Conservation (phyloP, 2,113 vertebrate genomes). For the Anolis carolinensis region DNA sequence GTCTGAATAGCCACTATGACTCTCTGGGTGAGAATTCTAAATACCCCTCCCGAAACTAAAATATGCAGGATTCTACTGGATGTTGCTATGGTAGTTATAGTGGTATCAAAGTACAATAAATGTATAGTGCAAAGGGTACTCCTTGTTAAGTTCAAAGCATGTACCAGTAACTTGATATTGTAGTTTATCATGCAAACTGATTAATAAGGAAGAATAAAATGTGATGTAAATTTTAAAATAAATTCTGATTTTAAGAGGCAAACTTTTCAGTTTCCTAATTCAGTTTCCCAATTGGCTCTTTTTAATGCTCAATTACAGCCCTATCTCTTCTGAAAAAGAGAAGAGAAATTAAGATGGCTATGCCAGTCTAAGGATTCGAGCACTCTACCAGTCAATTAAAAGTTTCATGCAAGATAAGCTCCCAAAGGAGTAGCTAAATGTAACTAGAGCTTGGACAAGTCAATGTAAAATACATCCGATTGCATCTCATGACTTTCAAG, state of each 20-base stretch:
- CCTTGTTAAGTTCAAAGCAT: constrained; percentile 36
- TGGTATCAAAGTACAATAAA: too few species aligned
- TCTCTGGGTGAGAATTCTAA: too few species aligned
- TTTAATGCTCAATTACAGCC: constrained; percentile 12
- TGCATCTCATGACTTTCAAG: constrained; percentile 34
- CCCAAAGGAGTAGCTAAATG: constrained; percentile 52
- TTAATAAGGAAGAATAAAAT: constrained; percentile 18
- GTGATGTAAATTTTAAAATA: not conserved
- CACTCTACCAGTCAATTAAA: constrained; percentile 46
- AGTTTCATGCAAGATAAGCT: constrained; percentile 36
- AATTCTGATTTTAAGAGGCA: not conserved
- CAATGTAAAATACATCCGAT: constrained; percentile 47
- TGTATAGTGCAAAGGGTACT: not conserved
- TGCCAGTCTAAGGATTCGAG: constrained; percentile 47
- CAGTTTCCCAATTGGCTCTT: constrained; percentile 27
- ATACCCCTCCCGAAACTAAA: too few species aligned
- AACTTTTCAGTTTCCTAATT: not conserved
- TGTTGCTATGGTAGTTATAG: too few species aligned
- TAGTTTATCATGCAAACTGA: constrained; percentile 27
- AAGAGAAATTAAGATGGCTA: constrained; percentile 20
- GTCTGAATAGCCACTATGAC: too few species aligned
- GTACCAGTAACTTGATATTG: constrained; percentile 33
- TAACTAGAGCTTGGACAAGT: constrained; percentile 47
- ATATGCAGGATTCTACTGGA: too few species aligned
- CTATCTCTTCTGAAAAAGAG: constrained; percentile 13